Evolutionary conservation across 2,888 invertebrate species (phyloP), one percentile per base, ranked within the genome.

Genomic region (Nomada fabriciana): DNA sequence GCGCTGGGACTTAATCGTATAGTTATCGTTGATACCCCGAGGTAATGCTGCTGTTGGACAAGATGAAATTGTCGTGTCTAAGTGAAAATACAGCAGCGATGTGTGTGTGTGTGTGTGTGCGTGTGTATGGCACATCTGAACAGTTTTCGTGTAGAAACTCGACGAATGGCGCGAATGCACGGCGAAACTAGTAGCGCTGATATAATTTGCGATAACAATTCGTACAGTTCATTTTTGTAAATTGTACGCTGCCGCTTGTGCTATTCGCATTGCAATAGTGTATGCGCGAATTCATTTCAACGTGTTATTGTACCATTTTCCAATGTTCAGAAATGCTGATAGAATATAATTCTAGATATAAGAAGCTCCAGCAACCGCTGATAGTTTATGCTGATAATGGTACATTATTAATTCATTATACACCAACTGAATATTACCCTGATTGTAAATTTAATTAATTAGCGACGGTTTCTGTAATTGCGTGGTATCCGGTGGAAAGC

Each of bases 1-100:
- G 25, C n/a, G 53, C 59, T 57, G 73, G 78, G 74, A 86, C 86
- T 88, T 82, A 82, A 87, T 87, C 73, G 79, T 60, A 57, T 20
- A 53, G 29, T 60, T 57, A 60, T 81, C 82, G 81, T 84, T 82
- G 82, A 80, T 80, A 76, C 64, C 63, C 70, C 36, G 55, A 29
- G 25, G 59, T 53, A 52, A 7, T n/a, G 36, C 9, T 13, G 20
- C 5, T 11, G 25, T 20, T 75, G 52, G 43, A 61, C 64, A 65
- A 82, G 80, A 68, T 72, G 73, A 68, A 84, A 87, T 87, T 82
- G 80, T 82, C 75, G 63, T 63, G 29, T 70, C 47, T 43, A 69
- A 60, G 71, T 64, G 64, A 61, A 68, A 60, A 74, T 59, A 25
- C 47, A 36, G 11, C 36, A 65, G 50, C 76, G 82, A 85, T 72